Evolutionary conservation across 2,113 vertebrate species (phyloP).

Genomic region (Dasyornis broadbenti): DNA sequence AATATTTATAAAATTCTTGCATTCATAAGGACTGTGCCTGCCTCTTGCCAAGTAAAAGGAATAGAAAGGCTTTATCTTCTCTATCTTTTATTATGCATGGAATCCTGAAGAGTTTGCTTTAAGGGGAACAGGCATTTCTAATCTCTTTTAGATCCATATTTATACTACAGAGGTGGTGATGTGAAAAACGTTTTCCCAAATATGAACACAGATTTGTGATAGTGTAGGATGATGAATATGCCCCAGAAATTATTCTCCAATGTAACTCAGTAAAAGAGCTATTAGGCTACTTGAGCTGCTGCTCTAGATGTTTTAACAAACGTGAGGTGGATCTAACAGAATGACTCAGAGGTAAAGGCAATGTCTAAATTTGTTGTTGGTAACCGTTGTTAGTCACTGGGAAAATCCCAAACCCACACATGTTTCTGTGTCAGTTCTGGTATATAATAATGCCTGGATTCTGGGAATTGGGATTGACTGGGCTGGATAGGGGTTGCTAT

Average conservation of each 20-base stretch:
- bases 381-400: not conserved
- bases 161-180: not conserved
- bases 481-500: not conserved
- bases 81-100: not conserved
- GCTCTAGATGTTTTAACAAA: not conserved
- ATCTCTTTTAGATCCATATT: not conserved
- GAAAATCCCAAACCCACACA: constrained; percentile 26
- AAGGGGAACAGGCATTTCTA: not conserved
- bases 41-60: not conserved
- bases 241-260: not conserved
- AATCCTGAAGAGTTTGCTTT: not conserved
- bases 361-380: constrained; percentile 26
- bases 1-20: not conserved
- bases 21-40: not conserved
- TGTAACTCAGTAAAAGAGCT: not conserved
- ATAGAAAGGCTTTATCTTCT: not conserved
- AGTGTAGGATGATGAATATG: not conserved
- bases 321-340: not conserved
- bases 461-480: not conserved
- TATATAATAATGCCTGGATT: not conserved
- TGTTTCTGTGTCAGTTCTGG: not conserved
- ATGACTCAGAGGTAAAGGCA: constrained; percentile 43
- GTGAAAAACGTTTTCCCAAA: not conserved
- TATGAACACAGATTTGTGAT: not conserved
- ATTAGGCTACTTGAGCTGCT: not conserved